phyloP scores from a whole-genome alignment of 2,888 invertebrate species.

The Abrostola triplasia region DNA sequence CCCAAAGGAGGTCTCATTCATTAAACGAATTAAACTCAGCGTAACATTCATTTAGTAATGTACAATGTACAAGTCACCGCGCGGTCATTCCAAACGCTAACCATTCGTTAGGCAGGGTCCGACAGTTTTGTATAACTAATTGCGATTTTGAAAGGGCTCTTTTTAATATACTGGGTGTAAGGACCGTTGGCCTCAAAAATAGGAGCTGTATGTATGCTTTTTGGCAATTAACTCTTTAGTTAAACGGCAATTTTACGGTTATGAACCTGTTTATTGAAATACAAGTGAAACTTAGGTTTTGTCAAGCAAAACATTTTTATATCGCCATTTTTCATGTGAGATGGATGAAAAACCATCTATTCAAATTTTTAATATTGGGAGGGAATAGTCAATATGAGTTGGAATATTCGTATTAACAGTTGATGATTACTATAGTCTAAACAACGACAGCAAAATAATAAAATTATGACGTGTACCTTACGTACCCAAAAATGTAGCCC shows the following conservation, averaged over 20 bases:
- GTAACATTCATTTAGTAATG: slow-evolving; percentile 56
- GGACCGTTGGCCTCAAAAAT: background rate
- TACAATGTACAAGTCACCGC: slow-evolving; percentile 53
- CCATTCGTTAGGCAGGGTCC: slow-evolving; percentile 52
- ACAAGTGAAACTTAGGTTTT: too few species aligned
- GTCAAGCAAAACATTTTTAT: too few species aligned
- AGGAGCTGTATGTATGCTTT: background rate
- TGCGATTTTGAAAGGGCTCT: slow-evolving; percentile 50
- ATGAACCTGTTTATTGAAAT: too few species aligned
- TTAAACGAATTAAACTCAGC: slow-evolving; percentile 35
- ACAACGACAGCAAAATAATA: too few species aligned
- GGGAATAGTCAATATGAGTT: too few species aligned
- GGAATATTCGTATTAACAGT: too few species aligned
- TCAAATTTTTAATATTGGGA: too few species aligned
- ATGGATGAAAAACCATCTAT: too few species aligned
- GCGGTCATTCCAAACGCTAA: slow-evolving; percentile 44
- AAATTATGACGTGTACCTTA: too few species aligned
- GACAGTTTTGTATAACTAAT: slow-evolving; percentile 55
- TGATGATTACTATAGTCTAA: too few species aligned
- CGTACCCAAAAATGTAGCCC: too few species aligned
- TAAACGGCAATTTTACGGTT: background rate
- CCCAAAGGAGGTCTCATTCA: slow-evolving; percentile 37
- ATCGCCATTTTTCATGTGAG: too few species aligned
- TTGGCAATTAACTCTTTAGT: background rate
- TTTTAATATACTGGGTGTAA: slow-evolving; percentile 24